Base-by-base conservation (phyloP, 2,888 invertebrate species). In the Cyclophora albipunctata region DNA sequence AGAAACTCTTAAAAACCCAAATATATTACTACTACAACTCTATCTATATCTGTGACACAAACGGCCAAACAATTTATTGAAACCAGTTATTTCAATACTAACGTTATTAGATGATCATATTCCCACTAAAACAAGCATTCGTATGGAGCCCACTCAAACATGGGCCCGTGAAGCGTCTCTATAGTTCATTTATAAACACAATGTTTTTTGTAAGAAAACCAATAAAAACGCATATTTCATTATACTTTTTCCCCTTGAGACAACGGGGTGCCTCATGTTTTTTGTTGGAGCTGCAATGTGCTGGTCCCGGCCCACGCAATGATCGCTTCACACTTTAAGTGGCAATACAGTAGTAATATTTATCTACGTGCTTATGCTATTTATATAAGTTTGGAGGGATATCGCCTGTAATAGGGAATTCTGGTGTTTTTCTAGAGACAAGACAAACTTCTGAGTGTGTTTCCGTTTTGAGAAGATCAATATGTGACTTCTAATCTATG, bases 261-360 rank as follows among this genome's bases (percentile, higher is more conserved):
- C 88, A 86, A 86, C 87, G 78, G 88, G 88, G 88, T 74, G 84
- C 74, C 83, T 71, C 71, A 67, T 74, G 79, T 84, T 87, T 84
- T 81, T 86, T 84, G 78, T 81, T 62, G 67, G 76, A 75, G 81
- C 79, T 74, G 78, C 47, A 78, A 78, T 80, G 69, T 72, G 77
- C 66, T 75, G 63, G 64, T n/a, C 37, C 73, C 78, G 62, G 62
- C 85, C 84, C 83, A 86, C 85, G 84, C 83, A 60, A 71, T 78
- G 75, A 85, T 82, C 76, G 76, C 69, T 87, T 88, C 86, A 88
- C 87, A 86, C 87, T 85, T 75, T 75, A 80, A 84, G 80, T 81
- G 84, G 78, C 77, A 69, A 66, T 76, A 77, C 81, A 69, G 82
- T 81, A 83, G 81, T 84, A 72, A 73, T 78, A 74, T 73, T 75